Evolutionary conservation across 2,797 vertebrate genomes (phyloP), one percentile per base, ranked within the genome.

Genomic region (Setipinna tenuifilis): DNA sequence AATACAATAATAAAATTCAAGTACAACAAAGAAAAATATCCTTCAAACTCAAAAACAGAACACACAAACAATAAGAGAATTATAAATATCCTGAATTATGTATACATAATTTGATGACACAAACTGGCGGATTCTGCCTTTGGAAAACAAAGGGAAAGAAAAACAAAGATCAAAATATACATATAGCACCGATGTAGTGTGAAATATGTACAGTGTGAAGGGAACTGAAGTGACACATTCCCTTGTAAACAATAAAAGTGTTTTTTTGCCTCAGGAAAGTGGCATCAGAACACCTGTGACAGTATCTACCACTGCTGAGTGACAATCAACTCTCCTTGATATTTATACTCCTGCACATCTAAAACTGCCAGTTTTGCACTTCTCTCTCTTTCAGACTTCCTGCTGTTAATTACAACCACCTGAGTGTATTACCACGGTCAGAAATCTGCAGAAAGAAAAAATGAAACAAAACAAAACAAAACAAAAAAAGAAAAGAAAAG

Each of bases 151-250:
- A 35, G 23, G 23, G n/a, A 71, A 71, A 41, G 31, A 19, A 31
- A 31, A 44, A 61, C 28, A 85, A 58, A 85, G 81, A 86, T 91
- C 94, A 93, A 96, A 93, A 96, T 96, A 96, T 96, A 96, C 95
- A 96, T 59, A 96, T 91, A 96, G 89, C 94, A 92, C 94, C 84
- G 90, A 2, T 3, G 88, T 88, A 92, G 54, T 87, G 86, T 90
- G 78, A 86, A 91, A 88, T 88, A 89, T 91, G 89, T 91, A 94
- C 87, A 88, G 87, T 88, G 86, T 16, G 71, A 83, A 57, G 84
- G 84, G 89, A 87, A 89, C 81, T 83, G 85, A 78, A 90, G 61
- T 80, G 57, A 83, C 75, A 59, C 83, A 35, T 80, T 84, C 21
- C 31, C 80, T 61, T 88, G 85, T 89, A 90, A 91, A 90, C 84